Base-by-base conservation (phyloP, 2,797 vertebrate species). In the Poliocrania exsul region DNA sequence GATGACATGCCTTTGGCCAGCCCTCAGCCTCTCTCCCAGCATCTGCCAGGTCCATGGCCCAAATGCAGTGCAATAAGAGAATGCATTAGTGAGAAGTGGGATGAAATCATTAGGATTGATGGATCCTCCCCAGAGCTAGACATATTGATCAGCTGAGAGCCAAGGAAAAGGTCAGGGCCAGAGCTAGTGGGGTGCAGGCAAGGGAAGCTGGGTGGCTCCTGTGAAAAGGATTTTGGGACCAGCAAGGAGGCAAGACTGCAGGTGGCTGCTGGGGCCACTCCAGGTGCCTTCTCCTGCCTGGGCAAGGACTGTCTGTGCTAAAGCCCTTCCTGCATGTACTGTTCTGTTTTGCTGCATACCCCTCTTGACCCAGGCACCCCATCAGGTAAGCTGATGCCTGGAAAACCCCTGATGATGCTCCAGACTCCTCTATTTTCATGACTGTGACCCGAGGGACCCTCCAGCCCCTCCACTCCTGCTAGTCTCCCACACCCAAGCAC, bases 141-240 rank as follows among this genome's bases (percentile, higher is more conserved):
- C 20, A 8, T 49, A 95, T 93, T 61, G 92, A 94, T 71, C 42
- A 42, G 37, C 81, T 64, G 28, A 1, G 5, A 79, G 86, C 73
- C 81, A 81, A 88, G 60, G 83, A 85, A 86, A 95, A 61, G 92
- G 94, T 93, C 88, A 88, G 75, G 78, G 84, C 16, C 81, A 69
- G 79, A 67, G 50, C 61, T 80, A 38, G 33, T 38, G 46, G 64
- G 58, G 3, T 5, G 9, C 38, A 64, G 79, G 67, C 57, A 64
- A 29, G 16, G 40, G 46, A 49, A 90, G n/a, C 29, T 40, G 75
- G 5, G 51, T 53, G 29, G 65, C 54, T 81, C 8, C 56, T 37
- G 7, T 60, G 54, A 75, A 18, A n/a, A 35, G 56, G 12, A 10
- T 73, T 81, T 79, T 2, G 15, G 64, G 60, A 33, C 0, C 8